Base-by-base conservation (phyloP, 2,113 vertebrate species). In the Scolopax mira region DNA sequence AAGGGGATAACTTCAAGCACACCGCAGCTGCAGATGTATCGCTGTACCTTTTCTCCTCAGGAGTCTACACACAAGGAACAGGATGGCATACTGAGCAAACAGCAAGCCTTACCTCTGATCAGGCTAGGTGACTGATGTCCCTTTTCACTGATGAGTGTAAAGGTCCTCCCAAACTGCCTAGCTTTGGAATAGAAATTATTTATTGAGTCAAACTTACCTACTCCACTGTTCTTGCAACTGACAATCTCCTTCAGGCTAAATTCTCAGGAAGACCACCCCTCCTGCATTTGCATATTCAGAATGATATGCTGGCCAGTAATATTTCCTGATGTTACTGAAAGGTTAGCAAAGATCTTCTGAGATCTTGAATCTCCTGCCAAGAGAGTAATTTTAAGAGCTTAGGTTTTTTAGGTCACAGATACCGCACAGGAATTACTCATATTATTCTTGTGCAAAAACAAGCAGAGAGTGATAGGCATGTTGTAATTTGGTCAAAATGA, bases 241-340 rank as follows among this genome's bases (percentile, higher is more conserved):
- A 51, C 11, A 54, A 11, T 48, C 11, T 72, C 22, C 72, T 85
- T 72, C 39, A 60, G 61, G 41, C 8, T n/a, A 70, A 69, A 64
- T 79, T 75, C 41, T 77, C 10, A 8, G 60, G 17, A 79, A 67
- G 22, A 58, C 10, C 12, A 21, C 8, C 1, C 7, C 2, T 4
- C 3, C 1, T 1, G 3, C n/a, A 46, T 51, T 67, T 79, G 27
- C 6, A 37, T 49, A 82, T 44, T 81, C 9, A 51, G 22, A 67
- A 41, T 0, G 2, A 39, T 33, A 52, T 0, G 3, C 11, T 39
- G 21, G 10, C 10, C 13, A 78, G 35, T 54, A 69, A 21, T 48
- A 86, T 39, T 90, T 35, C 16, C 5, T 46, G 23, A 25, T 18
- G 17, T 42, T 81, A 18, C 10, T 67, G 27, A 54, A 86, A 37